phyloP scores from a whole-genome alignment of 1,140 invertebrate genomes.

The Ceratosolen fusciceps region DNA sequence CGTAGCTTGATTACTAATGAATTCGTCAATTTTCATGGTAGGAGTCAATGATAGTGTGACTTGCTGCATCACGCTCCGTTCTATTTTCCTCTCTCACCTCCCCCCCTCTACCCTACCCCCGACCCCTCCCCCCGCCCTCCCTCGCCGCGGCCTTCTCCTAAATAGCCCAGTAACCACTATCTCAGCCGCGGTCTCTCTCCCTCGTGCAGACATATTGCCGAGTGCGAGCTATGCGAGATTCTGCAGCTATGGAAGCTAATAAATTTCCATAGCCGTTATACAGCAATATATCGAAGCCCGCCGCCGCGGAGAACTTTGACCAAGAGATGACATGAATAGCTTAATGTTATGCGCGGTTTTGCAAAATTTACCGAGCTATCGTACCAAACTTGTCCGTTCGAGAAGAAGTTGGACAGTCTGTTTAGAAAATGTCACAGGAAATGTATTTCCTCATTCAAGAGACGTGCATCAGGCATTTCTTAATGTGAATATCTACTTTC shows the following conservation, averaged over 20 bases:
- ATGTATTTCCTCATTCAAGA: too few species aligned
- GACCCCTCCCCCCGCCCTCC: slow-evolving; percentile 17
- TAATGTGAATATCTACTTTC: too few species aligned
- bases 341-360: slow-evolving; percentile 39
- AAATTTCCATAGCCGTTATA: slow-evolving; percentile 46
- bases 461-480: too few species aligned
- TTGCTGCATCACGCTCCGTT: not conserved
- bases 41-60: not conserved
- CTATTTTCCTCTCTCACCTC: not conserved
- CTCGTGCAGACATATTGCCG: too few species aligned
- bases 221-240: slow-evolving; percentile 1
- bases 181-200: too few species aligned
- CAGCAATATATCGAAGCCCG: slow-evolving; percentile 13
- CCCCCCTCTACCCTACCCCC: not conserved
- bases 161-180: too few species aligned
- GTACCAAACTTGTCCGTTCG: slow-evolving; percentile 12
- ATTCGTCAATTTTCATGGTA: slow-evolving; percentile 60
- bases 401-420: not conserved
- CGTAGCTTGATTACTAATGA: slow-evolving; percentile 63
- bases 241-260: slow-evolving; percentile 34
- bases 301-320: slow-evolving; percentile 41
- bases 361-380: slow-evolving; percentile 34
- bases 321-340: slow-evolving; percentile 42
- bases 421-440: not conserved
- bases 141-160: too few species aligned